Evolutionary conservation across 1,140 invertebrate species (phyloP).

Genomic region (Notospermus geniculatus): DNA sequence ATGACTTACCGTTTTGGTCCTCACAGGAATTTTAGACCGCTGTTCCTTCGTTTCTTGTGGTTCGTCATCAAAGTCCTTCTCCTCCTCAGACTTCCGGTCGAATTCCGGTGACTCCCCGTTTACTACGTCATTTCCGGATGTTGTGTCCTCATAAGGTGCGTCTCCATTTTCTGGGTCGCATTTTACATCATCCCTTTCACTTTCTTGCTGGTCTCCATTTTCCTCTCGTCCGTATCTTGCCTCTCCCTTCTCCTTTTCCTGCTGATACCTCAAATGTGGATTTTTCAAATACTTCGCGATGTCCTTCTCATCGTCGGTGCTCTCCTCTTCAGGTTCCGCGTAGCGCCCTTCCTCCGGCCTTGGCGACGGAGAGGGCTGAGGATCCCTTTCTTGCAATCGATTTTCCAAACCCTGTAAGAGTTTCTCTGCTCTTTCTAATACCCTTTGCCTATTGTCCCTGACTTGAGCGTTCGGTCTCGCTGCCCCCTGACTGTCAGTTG

Average conservation of each 20-base stretch:
- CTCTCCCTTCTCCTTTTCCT: conserved; percentile 14
- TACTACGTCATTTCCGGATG: no score
- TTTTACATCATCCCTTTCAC: no score
- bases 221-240: no score
- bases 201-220: no score
- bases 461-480: no score
- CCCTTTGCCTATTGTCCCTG: conserved; percentile 5
- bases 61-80: not conserved
- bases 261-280: not conserved
- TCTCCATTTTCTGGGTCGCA: not conserved
- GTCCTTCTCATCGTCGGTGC: conserved; percentile 1
- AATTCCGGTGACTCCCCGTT: not conserved
- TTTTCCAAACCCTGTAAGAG: not conserved
- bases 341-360: conserved; percentile 1
- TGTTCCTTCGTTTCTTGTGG: not conserved
- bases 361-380: not conserved
- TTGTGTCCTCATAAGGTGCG: not conserved
- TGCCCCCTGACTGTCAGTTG: no score
- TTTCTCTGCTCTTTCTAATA: conserved; percentile 6
- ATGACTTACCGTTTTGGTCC: not conserved
- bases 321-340: not conserved
- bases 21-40: not conserved
- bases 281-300: not conserved
- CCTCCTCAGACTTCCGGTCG: not conserved
- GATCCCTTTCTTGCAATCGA: not conserved